These are phyloP conservation scores for Entelurus aequoreus DNA, from an alignment of 2,113 vertebrate species.

Conservation along the genomic window DNA sequence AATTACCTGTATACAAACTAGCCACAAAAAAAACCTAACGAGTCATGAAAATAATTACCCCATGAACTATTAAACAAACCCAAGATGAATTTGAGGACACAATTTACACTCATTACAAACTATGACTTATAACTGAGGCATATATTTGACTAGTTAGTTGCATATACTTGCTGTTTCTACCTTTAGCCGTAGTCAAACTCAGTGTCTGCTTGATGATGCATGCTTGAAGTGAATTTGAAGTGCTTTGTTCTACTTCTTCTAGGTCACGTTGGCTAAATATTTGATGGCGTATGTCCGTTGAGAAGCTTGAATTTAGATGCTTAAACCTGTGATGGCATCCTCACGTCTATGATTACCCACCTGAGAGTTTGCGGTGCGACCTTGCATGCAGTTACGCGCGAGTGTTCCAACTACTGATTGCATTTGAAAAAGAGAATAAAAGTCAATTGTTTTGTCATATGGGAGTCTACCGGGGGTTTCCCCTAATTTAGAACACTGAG, in stretches of 20 bases:
- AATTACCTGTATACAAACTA: too few species aligned
- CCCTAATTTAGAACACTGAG: neutral
- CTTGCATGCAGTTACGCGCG: neutral
- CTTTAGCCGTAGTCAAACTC: too few species aligned
- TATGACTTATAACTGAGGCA: too few species aligned
- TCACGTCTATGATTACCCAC: conserved; percentile 8
- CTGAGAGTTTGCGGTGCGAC: conserved; percentile 10
- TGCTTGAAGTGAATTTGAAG: too few species aligned
- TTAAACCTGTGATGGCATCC: conserved; percentile 25
- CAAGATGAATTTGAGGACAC: too few species aligned
- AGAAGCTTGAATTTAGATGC: conserved; percentile 43
- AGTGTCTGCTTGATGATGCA: too few species aligned
- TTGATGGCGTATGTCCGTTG: conserved; percentile 43
- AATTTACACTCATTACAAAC: too few species aligned
- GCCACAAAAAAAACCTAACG: too few species aligned
- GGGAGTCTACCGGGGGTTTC: conserved; percentile 8
- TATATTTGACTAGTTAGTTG: too few species aligned
- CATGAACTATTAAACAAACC: too few species aligned
- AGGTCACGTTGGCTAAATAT: conserved; percentile 50
- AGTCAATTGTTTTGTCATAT: neutral
- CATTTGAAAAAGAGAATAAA: neutral
- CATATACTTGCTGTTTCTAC: too few species aligned
- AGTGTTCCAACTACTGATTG: neutral
- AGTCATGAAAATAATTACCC: too few species aligned
- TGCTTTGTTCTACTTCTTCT: conserved; percentile 41